Conservation (phyloP, 2,797 vertebrate species). For the Labeo calbasu region DNA sequence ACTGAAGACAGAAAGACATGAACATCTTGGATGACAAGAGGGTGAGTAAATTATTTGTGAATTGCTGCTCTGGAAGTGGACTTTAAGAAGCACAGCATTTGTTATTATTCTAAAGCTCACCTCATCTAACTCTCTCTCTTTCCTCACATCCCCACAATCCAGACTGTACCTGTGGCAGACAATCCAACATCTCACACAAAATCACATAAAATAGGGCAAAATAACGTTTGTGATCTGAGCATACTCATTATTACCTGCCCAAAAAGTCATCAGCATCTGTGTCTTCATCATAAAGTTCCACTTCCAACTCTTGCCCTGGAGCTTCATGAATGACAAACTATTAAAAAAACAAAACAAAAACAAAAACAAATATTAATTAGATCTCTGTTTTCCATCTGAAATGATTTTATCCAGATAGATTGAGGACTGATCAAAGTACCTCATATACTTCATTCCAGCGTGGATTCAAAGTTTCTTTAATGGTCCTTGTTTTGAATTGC, state of each 20-base stretch:
- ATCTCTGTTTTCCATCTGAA: background rate
- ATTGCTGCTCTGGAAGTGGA: too few species aligned
- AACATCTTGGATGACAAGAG: too few species aligned
- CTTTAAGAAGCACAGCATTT: background rate
- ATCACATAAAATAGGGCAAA: background rate
- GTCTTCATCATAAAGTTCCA: constrained; percentile 93
- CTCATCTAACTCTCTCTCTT: constrained; percentile 84
- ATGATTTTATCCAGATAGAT: constrained; percentile 39
- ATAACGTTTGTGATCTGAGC: background rate
- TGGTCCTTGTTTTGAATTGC: constrained; percentile 83
- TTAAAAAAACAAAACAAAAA: constrained; percentile 34
- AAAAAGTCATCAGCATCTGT: constrained; percentile 94
- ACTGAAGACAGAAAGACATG: too few species aligned
- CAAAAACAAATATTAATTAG: constrained; percentile 61
- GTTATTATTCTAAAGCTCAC: constrained; percentile 70
- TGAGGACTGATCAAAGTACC: constrained; percentile 72
- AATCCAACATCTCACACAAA: constrained; percentile 24
- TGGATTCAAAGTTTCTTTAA: constrained; percentile 87
- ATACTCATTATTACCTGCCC: constrained; percentile 80
- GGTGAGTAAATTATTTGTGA: too few species aligned
- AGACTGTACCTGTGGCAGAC: constrained; percentile 80
- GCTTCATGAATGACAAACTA: constrained; percentile 94
- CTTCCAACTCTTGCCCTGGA: constrained; percentile 93
- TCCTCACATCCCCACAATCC: constrained; percentile 87
- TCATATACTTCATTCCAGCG: constrained; percentile 91